Evolutionary conservation across 2,888 invertebrate species (phyloP).

Genomic region (Proisotoma minuta): DNA sequence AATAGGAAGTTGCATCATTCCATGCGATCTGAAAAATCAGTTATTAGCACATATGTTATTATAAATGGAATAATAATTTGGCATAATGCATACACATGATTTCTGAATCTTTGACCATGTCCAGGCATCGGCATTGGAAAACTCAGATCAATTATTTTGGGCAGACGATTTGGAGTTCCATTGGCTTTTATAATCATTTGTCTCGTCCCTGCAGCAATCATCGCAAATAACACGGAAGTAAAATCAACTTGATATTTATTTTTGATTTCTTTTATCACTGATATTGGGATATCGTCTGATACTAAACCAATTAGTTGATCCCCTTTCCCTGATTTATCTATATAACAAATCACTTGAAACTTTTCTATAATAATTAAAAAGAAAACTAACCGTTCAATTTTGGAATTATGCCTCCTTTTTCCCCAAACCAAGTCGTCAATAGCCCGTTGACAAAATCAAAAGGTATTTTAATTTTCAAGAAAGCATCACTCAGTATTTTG

Average conservation of each 20-base stretch:
- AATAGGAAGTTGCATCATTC: background rate
- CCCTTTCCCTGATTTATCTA: background rate
- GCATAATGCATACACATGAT: background rate
- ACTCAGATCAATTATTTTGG: background rate
- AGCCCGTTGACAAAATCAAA: background rate
- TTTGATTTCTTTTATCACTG: background rate
- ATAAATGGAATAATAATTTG: background rate
- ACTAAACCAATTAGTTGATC: background rate
- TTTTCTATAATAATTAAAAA: background rate
- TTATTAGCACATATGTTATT: too few species aligned
- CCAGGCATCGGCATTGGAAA: background rate
- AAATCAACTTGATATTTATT: background rate
- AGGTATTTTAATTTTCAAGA: background rate
- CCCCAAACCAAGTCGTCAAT: background rate
- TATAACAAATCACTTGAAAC: background rate
- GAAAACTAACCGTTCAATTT: background rate
- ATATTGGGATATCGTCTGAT: background rate
- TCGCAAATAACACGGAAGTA: background rate
- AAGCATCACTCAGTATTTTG: too few species aligned
- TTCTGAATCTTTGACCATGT: background rate
- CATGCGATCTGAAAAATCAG: background rate
- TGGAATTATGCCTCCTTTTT: background rate
- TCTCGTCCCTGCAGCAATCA: background rate
- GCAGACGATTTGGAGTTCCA: background rate
- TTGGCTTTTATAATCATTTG: background rate